These are phyloP conservation scores for Graptemys geographica DNA, from an alignment of 2,797 vertebrate species.

Conservation along the genomic window DNA sequence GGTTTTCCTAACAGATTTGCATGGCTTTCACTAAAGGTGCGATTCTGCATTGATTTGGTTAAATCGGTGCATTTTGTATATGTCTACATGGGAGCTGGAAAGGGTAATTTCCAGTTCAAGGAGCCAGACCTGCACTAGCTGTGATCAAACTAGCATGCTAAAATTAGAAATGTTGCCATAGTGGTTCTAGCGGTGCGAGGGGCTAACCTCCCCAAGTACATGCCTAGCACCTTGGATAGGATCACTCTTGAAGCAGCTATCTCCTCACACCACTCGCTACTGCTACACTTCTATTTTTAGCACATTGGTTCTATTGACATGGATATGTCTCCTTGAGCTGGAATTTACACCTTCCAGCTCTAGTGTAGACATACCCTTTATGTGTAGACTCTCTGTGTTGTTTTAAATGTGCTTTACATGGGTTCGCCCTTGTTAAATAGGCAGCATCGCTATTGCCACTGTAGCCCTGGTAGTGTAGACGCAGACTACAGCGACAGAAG, in stretches of 20 bases:
- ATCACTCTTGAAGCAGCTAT: background rate
- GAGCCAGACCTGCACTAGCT: background rate
- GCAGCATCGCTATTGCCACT: rapidly evolving
- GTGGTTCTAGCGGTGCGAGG: too few relatives aligned
- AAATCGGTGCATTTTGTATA: background rate
- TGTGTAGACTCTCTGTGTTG: background rate
- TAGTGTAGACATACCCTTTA: background rate
- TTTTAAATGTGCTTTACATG: background rate
- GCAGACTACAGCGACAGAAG: too few relatives aligned
- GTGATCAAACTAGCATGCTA: background rate
- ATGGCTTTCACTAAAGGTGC: rapidly evolving
- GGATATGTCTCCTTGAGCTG: background rate
- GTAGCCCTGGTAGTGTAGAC: too few relatives aligned
- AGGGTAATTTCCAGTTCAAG: background rate
- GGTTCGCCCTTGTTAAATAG: background rate
- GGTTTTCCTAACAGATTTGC: background rate
- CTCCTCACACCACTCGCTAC: background rate
- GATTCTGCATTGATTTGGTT: background rate
- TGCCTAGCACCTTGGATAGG: background rate
- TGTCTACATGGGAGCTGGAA: background rate
- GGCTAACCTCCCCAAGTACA: too few relatives aligned
- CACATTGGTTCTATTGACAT: background rate
- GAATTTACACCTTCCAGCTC: background rate
- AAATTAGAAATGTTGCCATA: background rate
- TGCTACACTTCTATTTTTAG: too few relatives aligned